phyloP scores from a whole-genome alignment of 2,888 invertebrate species.

The Orthosia cruda region DNA sequence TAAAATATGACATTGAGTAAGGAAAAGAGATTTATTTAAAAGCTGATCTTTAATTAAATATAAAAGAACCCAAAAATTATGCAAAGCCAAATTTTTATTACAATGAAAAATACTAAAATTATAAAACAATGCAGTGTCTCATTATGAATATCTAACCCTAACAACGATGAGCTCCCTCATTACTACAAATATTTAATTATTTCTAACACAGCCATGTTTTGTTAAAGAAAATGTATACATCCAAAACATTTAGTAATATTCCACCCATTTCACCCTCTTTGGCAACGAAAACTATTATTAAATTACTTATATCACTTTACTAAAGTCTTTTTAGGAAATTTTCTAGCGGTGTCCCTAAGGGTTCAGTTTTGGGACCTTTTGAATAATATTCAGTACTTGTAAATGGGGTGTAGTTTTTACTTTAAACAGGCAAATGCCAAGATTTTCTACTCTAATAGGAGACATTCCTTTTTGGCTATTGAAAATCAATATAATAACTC shows the following conservation, averaged over 20 bases:
- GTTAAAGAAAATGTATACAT: conserved; percentile 55
- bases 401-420: conserved; percentile 18
- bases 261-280: conserved; percentile 32
- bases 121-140: not conserved
- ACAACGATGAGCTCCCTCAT: conserved; percentile 37
- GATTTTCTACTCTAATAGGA: not conserved
- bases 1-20: not conserved
- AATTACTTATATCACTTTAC: conserved; percentile 34
- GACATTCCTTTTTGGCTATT: not conserved
- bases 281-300: conserved; percentile 36
- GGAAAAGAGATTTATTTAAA: not conserved
- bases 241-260: conserved; percentile 58
- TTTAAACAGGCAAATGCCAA: not conserved
- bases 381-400: conserved; percentile 1
- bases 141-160: conserved; percentile 27
- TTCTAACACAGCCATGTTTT: conserved; percentile 84
- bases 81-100: not conserved
- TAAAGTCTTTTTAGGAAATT: conserved; percentile 36
- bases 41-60: not conserved
- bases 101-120: not conserved
- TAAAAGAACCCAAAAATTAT: not conserved
- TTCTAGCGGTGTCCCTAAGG: conserved; percentile 28
- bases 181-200: conserved; percentile 65
- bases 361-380: conserved; percentile 34
- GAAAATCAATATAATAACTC: conserved; percentile 11